phyloP scores from a whole-genome alignment of 2,113 vertebrate genomes.

The Tenebrosternarchus preto region DNA sequence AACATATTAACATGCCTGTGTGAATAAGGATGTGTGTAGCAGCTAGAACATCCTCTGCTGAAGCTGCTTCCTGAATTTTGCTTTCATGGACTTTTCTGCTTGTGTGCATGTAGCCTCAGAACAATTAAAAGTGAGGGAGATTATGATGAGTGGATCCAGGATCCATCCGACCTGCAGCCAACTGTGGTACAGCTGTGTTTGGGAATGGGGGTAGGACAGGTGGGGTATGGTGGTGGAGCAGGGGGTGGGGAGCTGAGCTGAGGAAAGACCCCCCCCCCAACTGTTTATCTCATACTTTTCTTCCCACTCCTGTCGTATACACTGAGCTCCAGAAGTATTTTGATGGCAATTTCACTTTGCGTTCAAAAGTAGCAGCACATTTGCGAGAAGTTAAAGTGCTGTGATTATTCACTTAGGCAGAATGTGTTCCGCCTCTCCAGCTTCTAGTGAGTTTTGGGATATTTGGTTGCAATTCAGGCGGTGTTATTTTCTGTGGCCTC shows the following conservation, averaged over 20 bases:
- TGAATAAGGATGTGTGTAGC: not conserved
- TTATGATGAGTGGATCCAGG: not conserved
- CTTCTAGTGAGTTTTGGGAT: no score
- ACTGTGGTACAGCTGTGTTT: not conserved
- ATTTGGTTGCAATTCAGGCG: no score
- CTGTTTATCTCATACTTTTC: no score
- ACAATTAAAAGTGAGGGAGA: not conserved
- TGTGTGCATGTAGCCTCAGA: not conserved
- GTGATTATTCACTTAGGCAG: not conserved
- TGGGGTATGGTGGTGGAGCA: no score
- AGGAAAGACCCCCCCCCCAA: no score
- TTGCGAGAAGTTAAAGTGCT: not conserved
- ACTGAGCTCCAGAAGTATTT: no score
- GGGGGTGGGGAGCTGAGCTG: no score
- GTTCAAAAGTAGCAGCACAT: not conserved
- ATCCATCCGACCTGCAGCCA: conserved; percentile 10
- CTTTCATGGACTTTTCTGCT: not conserved
- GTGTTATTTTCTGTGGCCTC: no score
- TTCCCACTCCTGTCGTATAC: not conserved
- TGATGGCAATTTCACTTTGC: not conserved
- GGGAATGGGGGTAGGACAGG: not conserved
- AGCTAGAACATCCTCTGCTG: not conserved
- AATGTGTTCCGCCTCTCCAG: no score
- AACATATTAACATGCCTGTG: no score
- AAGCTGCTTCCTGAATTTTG: not conserved